Evolutionary conservation across 92 coral and sea anemone species (phyloP).

Genomic region (Parazoanthus swiftii): DNA sequence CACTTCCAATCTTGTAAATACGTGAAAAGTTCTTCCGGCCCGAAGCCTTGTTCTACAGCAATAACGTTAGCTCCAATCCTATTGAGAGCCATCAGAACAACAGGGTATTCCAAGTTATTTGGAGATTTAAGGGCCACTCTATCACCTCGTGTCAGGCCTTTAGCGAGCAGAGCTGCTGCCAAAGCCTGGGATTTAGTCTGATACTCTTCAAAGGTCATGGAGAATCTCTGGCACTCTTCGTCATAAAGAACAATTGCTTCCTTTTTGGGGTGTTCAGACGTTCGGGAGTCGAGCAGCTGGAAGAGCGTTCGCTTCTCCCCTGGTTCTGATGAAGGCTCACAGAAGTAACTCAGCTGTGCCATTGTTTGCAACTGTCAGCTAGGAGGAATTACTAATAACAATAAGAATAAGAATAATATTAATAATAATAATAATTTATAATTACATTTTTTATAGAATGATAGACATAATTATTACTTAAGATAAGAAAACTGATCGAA

Average conservation of each 20-base stretch:
- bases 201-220: background rate
- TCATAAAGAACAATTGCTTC: background rate
- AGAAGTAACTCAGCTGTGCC: too few relatives aligned
- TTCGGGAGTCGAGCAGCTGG: background rate
- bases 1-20: background rate
- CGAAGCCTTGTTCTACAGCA: background rate
- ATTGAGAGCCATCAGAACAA: conserved; percentile 4
- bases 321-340: background rate
- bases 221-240: background rate
- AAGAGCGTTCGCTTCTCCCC: too few relatives aligned
- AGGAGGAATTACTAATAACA: too few relatives aligned
- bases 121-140: conserved; percentile 1
- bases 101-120: conserved; percentile 1
- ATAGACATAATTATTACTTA: too few relatives aligned
- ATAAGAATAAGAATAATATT: too few relatives aligned
- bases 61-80: background rate
- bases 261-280: background rate
- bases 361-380: too few relatives aligned
- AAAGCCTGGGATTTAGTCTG: conserved; percentile 20
- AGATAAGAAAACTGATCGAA: too few relatives aligned
- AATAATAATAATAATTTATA: too few relatives aligned
- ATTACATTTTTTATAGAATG: too few relatives aligned
- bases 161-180: conserved; percentile 2
- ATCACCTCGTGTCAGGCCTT: conserved; percentile 1
- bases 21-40: too few relatives aligned